Evolutionary conservation across 64 coral and sea anemone genomes (phyloP).

Genomic region (Dendronephthya gigantea): DNA sequence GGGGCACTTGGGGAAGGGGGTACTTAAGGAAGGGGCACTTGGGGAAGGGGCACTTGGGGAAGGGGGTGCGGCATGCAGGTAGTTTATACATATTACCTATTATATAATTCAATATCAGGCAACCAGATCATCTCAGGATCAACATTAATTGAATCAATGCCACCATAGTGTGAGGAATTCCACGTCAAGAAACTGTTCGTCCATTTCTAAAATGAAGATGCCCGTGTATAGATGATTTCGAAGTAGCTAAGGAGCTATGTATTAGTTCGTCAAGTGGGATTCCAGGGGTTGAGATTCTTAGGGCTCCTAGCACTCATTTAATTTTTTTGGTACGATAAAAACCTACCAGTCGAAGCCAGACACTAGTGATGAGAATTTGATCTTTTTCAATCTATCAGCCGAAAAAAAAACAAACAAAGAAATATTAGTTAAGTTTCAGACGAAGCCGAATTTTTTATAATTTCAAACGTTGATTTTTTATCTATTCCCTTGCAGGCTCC

Average conservation of each 20-base stretch:
- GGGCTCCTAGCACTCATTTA: background rate
- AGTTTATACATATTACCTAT: conserved; percentile 46
- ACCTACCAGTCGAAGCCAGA: conserved; percentile 89
- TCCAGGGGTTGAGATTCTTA: too few relatives aligned
- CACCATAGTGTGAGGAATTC: conserved; percentile 69
- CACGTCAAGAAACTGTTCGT: conserved; percentile 73
- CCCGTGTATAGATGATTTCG: too few relatives aligned
- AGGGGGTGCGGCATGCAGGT: too few relatives aligned
- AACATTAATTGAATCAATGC: conserved; percentile 76
- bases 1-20: too few relatives aligned
- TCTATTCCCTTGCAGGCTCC: too few relatives aligned
- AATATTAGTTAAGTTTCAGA: too few relatives aligned
- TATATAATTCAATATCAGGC: conserved; percentile 88
- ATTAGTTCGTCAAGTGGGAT: too few relatives aligned
- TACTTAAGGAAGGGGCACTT: too few relatives aligned
- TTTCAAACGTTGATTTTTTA: background rate
- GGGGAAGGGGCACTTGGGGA: too few relatives aligned
- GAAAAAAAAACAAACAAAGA: background rate
- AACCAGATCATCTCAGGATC: conserved; percentile 72
- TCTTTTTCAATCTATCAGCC: conserved; percentile 75
- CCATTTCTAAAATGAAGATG: conserved; percentile 55
- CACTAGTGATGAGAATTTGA: conserved; percentile 80
- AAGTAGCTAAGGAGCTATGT: too few relatives aligned
- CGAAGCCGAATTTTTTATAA: too few relatives aligned
- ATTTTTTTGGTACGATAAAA: background rate